Base-by-base conservation (phyloP, 2,797 vertebrate genomes). In the Hoplostethus mediterraneus region DNA sequence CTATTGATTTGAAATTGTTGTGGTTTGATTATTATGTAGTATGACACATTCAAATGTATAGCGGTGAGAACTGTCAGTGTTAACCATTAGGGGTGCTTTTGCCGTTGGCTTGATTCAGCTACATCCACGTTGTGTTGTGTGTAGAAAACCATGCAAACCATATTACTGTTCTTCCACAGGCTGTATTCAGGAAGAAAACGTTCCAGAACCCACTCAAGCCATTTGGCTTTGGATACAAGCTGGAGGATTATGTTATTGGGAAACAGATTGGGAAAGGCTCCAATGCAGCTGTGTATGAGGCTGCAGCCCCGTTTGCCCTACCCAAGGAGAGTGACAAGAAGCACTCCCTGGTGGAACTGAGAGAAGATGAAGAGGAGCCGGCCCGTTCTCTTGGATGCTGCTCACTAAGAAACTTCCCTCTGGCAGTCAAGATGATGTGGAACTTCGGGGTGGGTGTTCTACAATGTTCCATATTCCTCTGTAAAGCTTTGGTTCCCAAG, bases 351-450 rank as follows among this genome's bases (percentile, higher is more conserved):
- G 79, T 90, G 71, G 77, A 94, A 68, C 80, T 90, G 21, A 79
- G 60, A 51, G 84, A 81, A 4, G 78, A 80, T 0, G 79, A 79
- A 52, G 85, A 84, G n/a, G 56, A 67, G 10, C n/a, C 33, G 0
- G 0, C 16, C 49, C 79, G 45, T n/a, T 67, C 85, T 58, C 56
- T 83, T 56, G 62, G 72, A 1, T 83, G 88, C 80, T 81, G 86
- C 80, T 86, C 88, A 5, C 74, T 93, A 0, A 75, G 66, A 64
- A 84, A 56, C 54, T 98, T 95, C 65, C 97, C 97, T 0, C 81
- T 98, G 36, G 97, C 97, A 1, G 91, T 98, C 90, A 98, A 99
- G 89, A 98, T 99, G 97, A 95, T 99, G 96, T 98, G 97, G 97
- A 99, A 98, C 87, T 94, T 98, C 33, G 96, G 96, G 93, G 97